Base-by-base conservation (phyloP, 2,113 vertebrate genomes). In the Petrocephalus microphthalmus region DNA sequence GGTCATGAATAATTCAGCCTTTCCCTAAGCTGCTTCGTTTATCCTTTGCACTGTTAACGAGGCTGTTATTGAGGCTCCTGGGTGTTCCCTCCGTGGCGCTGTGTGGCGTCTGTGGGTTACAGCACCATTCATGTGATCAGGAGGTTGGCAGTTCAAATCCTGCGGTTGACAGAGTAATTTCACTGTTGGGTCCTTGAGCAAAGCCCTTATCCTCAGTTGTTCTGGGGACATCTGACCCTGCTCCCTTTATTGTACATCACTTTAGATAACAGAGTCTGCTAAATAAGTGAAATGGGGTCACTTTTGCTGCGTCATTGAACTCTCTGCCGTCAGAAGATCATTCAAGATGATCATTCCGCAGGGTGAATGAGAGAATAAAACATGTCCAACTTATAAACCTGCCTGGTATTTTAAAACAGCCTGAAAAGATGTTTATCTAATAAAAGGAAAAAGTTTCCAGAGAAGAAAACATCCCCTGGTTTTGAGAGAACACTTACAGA, bases 351-450 rank as follows among this genome's bases (percentile, higher is more conserved):
- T 64, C 4, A n/a, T 67, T 29, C 13, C 29, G 25, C 53, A 60
- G 54, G 19, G 13, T 15, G 37, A 25, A n/a, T 2, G 1, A 60
- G 7, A 87, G 20, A 87, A 42, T 3, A 29, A 45, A 64, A n/a
- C 60, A 42, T 3, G 4, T n/a, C n/a, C 60, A 29, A 10, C 60
- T 67, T 67, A 11, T 67, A 13, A 15, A 54, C 2, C 52, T 84
- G 64, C 87, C 64, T 57, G 85, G 78, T 52, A 52, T 33, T 47
- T 89, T 88, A 57, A 88, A 88, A 60, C 83, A 84, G 37, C 67
- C 78, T 52, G 45, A 53, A 17, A 54, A 84, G 57, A 42, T 88
- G 84, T 91, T 91, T 92, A 89, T 45, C 17, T 25, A n/a, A 25
- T 25, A 86, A 85, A 86, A 87, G 49, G 83, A 90, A 89, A 89